Conservation (phyloP, 2,797 vertebrate genomes). For the Neosilurus hyrtlii region DNA sequence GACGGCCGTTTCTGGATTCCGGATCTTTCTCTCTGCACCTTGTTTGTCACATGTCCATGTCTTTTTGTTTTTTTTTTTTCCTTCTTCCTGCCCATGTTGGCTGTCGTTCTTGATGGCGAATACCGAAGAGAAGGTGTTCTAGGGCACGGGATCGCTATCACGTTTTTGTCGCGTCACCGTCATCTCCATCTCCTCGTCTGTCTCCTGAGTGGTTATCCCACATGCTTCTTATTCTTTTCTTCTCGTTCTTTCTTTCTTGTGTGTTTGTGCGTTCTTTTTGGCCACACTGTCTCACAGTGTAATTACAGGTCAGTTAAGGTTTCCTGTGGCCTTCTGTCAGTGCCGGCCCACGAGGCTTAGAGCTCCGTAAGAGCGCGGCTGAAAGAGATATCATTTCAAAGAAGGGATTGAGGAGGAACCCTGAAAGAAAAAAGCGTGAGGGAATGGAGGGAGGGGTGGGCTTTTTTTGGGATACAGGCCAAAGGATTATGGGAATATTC, state of each 20-base stretch:
- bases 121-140: conserved; percentile 55
- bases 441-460: conserved; percentile 38
- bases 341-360: conserved; percentile 72
- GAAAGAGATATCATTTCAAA: conserved; percentile 88
- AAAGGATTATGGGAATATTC: conserved; percentile 96
- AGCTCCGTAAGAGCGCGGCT: conserved; percentile 72
- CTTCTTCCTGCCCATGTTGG: conserved; percentile 36
- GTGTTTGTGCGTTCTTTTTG: conserved; percentile 60
- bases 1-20: conserved; percentile 46
- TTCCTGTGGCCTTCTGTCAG: conserved; percentile 69
- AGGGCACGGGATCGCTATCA: conserved; percentile 55
- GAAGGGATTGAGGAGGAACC: conserved; percentile 71
- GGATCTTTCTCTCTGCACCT: conserved; percentile 20
- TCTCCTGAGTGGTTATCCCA: conserved; percentile 45
- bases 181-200: conserved; percentile 16
- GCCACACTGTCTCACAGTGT: conserved; percentile 73
- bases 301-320: conserved; percentile 90
- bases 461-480: conserved; percentile 79
- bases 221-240: not conserved
- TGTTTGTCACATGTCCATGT: conserved; percentile 62
- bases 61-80: not conserved
- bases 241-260: conserved; percentile 27
- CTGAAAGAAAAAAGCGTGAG: conserved; percentile 61
- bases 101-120: conserved; percentile 44
- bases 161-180: conserved; percentile 46